Evolutionary conservation across 2,797 vertebrate genomes (phyloP), one percentile per base, ranked within the genome.

Genomic region (Sorex maritimensis): DNA sequence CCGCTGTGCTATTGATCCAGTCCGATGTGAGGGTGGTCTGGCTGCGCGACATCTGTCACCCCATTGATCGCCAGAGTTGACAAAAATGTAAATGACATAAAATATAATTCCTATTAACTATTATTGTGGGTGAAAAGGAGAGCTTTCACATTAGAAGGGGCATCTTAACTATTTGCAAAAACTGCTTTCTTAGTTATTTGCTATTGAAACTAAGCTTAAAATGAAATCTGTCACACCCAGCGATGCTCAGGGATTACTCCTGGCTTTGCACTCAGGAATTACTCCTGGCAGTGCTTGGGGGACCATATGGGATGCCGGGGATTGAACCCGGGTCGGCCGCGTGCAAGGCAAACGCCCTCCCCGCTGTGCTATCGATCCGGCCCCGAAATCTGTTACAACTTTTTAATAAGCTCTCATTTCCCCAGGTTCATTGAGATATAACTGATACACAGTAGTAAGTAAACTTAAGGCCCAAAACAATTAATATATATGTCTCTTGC

Each of bases 391-490:
- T 23, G 24, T 61, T 73, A 78, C 4, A 88, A 83, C 28, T 77
- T 79, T 88, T 78, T 80, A 93, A 65, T 88, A 81, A 94, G 67
- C 83, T 69, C 34, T 86, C 67, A 67, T 85, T 90, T 86, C 75
- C 38, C 21, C 77, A n/a, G 28, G 15, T 91, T 61, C 52, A 34
- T 19, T 78, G 41, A 87, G 26, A 82, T 63, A 69, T 67, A n/a
- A 72, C 5, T 19, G 24, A 75, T 15, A 38, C 1, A 75, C 17
- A 74, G 61, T 24, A 77, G 1, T 63, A 24, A 55, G 0, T 72
- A 44, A 86, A 17, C 28, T 77, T 90, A 94, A 86, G 41, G 8
- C 63, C 5, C 26, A 41, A 34, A 67, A 65, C 3, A 0, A 55
- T n/a, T 88, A 41, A 30, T 44, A 24, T 23, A 52, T 58, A 19